Evolutionary conservation across 1,140 invertebrate species (phyloP).

Genomic region (Pachyrhynchus sulphureomaculatus): DNA sequence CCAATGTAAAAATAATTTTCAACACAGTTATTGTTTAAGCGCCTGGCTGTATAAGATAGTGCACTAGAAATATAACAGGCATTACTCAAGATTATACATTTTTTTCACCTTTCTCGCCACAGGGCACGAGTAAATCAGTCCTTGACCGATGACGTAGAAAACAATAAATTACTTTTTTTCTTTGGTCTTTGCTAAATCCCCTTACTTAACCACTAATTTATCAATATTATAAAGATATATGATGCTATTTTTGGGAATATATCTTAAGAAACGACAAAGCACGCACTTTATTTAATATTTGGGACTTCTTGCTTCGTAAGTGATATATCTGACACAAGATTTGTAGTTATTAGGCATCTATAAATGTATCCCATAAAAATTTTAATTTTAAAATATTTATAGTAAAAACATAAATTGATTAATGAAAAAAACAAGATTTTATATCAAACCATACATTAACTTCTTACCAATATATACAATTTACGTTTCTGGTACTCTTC

Average conservation of each 20-base stretch:
- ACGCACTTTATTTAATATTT: no score
- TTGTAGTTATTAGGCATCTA: no score
- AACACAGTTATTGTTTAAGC: not conserved
- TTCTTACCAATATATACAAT: no score
- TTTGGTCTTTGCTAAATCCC: not conserved
- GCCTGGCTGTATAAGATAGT: not conserved
- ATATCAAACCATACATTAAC: no score
- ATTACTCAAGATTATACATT: slow-evolving; percentile 3
- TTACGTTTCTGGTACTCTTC: no score
- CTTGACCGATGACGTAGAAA: not conserved
- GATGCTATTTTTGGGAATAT: not conserved
- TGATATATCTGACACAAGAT: no score
- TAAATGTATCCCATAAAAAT: no score
- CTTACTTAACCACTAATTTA: slow-evolving; percentile 3
- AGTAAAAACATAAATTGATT: no score
- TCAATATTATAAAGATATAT: slow-evolving; percentile 4
- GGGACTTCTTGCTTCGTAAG: no score
- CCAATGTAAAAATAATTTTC: not conserved
- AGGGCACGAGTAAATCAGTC: not conserved
- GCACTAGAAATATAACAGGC: not conserved
- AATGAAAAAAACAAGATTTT: no score
- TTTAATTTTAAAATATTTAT: no score
- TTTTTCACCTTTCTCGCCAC: not conserved
- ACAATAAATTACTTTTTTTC: not conserved
- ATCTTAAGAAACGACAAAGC: no score